phyloP scores from a whole-genome alignment of 2,888 invertebrate genomes.

The Amphiduros pacificus region DNA sequence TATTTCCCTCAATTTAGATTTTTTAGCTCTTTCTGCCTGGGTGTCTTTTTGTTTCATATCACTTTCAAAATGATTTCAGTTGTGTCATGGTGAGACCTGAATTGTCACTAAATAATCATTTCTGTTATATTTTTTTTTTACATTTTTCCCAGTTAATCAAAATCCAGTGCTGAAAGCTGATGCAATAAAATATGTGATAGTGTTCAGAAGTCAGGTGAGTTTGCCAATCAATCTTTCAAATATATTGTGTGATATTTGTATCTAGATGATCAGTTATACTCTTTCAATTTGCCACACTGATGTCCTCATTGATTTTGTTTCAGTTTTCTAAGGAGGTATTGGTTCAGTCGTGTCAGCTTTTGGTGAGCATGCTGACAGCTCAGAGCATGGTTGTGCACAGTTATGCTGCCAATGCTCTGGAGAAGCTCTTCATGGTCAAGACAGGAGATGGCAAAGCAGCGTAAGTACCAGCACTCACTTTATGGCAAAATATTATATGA shows the following conservation, averaged over 20 bases:
- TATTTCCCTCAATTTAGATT: no score
- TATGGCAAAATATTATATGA: no score
- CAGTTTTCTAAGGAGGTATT: constrained; percentile 77
- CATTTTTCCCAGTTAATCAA: constrained; percentile 72
- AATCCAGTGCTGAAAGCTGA: constrained; percentile 93
- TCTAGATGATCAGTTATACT: no score
- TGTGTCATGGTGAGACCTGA: background rate
- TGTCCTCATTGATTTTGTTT: no score
- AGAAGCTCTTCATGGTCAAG: constrained; percentile 78
- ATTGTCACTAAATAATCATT: background rate
- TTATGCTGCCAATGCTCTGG: constrained; percentile 90
- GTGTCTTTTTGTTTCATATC: background rate
- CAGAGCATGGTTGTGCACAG: constrained; percentile 88
- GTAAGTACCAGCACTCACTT: no score
- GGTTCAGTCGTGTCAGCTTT: constrained; percentile 73
- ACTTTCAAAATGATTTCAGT: no score
- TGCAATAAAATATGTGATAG: constrained; percentile 93
- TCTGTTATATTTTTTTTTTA: background rate
- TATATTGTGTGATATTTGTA: no score
- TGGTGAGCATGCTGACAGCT: constrained; percentile 77
- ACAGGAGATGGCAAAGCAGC: constrained; percentile 46
- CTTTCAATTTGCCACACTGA: no score
- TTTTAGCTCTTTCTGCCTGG: no score
- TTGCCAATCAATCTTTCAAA: no score
- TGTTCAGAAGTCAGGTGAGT: constrained; percentile 79